Base-by-base conservation (phyloP, 1,140 invertebrate species). In the Caenorhabditis inopinata region DNA sequence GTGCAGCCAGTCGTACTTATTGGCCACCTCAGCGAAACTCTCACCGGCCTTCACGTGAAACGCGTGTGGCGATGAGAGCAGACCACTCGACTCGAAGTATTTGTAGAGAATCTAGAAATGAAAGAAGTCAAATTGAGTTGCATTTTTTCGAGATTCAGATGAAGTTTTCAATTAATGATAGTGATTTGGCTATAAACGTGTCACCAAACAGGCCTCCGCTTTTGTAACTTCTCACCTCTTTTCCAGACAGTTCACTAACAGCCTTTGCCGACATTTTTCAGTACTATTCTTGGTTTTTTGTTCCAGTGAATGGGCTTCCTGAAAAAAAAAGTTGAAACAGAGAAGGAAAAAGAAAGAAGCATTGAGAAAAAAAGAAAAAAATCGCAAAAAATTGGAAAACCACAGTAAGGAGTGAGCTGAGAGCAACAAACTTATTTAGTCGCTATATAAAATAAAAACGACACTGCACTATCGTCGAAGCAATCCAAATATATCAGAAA, bases 181-280 rank as follows among this genome's bases (percentile, higher is more conserved):
- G 12, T 29, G 25, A 3, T 29, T 74, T 18, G 42, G 11, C 6
- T 38, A 1, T 32, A 0, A 74, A 0, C 9, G 16, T 35, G 16
- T 32, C 29, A 38, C n/a, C n/a, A n/a, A n/a, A n/a, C n/a, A n/a
- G 27, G 29, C 27, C 12, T 32, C 18, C 14, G 89, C 93, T 92
- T 76, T 93, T 93, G 89, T 96, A 97, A 47, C n/a, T n/a, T n/a
- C 98, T 92, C 12, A 98, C 91, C 86, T 94, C 92, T 89, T 99
- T 99, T 53, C 96, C 97, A 58, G 94, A 95, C 48, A 94, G 95
- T 91, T 99, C 97, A 86, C 93, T 92, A 85, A 99, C 96, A 74
- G 96, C 96, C 91, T 98, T 98, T 18, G 97, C 96, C 82, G 96
- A 96, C 97, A 99, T 99, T 18, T 23, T 73, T 83, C n/a, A 16